Evolutionary conservation across 2,113 vertebrate species (phyloP), one percentile per base, ranked within the genome.

Genomic region (Cacatua alba): DNA sequence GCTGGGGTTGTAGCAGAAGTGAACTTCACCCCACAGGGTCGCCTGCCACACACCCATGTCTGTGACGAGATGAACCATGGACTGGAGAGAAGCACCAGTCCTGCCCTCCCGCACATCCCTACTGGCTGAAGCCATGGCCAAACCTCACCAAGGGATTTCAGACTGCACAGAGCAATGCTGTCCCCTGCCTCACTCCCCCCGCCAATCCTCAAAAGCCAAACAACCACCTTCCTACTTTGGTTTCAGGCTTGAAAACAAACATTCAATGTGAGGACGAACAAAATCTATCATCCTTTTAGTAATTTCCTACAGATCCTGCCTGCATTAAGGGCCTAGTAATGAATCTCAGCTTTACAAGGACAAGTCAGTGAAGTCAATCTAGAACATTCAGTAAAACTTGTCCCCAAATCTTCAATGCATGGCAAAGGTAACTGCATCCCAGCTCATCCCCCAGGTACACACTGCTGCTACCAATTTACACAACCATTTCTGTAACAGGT

Each of bases 1-100:
- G 60, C 49, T 1, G 4, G 44, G 53, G n/a, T 2, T 19, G n/a
- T 4, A 0, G 6, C 64, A 78, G 59, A 35, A 41, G 28, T 6
- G 43, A 74, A 17, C 37, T n/a, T 82, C n/a, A 24, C 2, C 4
- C 63, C 17, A 55, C 1, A 9, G 68, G 20, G 55, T 35, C 17
- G 35, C 46, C 52, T 7, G 3, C 51, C 70, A 17, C n/a, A 11
- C 17, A 0, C 20, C 44, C 0, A 0, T 0, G 4, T 6, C 33
- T 24, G 39, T 4, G 24, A 41, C 33, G 35, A 12, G 62, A 17
- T 3, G 51, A 60, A 44, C 33, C n/a, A 8, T 0, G 17, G 39
- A 13, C 23, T 14, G n/a, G 17, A 17, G 11, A 48, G 78, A 51
- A 37, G n/a, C 11, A 25, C n/a, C 63, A 9, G 64, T 28, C 60